Evolutionary conservation across 2,113 vertebrate genomes (phyloP).

Genomic region (Macaca mulatta): DNA sequence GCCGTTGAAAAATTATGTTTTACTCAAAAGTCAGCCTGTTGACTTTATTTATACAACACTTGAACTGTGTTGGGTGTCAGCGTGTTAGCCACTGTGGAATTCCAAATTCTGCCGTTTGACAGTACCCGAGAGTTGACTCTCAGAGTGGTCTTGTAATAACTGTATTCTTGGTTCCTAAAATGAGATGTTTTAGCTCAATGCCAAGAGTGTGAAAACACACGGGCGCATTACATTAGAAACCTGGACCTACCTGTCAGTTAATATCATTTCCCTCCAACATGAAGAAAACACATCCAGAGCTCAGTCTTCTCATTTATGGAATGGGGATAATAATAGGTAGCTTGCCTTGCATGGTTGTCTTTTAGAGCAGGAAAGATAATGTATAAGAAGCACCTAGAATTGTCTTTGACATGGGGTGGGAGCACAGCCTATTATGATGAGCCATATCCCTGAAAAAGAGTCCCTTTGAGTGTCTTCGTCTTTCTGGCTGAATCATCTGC

Average conservation of each 20-base stretch:
- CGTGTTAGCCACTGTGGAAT: not conserved
- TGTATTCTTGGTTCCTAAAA: not conserved
- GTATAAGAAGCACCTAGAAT: not conserved
- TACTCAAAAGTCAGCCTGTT: constrained; percentile 65
- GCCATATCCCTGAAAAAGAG: not conserved
- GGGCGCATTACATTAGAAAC: not conserved
- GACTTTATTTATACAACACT: constrained; percentile 66
- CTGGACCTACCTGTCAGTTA: not conserved
- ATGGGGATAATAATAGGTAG: not conserved
- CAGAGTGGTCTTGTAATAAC: constrained; percentile 2
- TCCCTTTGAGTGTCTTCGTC: not conserved
- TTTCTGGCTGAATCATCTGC: not conserved
- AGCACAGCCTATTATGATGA: accelerated
- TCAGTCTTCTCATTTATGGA: not conserved
- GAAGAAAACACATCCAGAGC: not conserved
- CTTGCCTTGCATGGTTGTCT: not conserved
- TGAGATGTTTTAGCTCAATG: not conserved
- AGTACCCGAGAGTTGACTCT: not conserved
- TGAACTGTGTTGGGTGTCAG: constrained; percentile 34
- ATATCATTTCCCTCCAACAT: not conserved
- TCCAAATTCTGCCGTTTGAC: not conserved
- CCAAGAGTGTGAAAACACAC: not conserved
- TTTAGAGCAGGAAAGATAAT: not conserved
- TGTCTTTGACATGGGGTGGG: not conserved
- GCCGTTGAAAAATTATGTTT: constrained; percentile 62